Evolutionary conservation across 2,113 vertebrate species (phyloP).

Genomic region (Platichthys stellatus): DNA sequence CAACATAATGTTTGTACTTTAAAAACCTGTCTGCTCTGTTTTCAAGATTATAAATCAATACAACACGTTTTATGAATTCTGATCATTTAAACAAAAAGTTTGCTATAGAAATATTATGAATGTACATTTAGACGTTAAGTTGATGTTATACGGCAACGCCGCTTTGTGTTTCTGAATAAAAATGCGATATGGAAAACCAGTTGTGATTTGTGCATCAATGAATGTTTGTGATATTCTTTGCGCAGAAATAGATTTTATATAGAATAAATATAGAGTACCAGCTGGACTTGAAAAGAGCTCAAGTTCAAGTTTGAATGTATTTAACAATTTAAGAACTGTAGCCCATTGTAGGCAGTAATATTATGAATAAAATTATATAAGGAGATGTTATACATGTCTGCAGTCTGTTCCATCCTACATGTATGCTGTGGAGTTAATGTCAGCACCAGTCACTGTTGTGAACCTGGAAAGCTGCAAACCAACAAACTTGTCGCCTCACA

Average conservation of each 20-base stretch:
- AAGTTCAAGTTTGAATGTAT: neutral
- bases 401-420: no score
- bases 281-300: neutral
- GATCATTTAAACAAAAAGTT: conserved; percentile 11
- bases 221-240: neutral
- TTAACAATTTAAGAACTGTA: no score
- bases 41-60: neutral
- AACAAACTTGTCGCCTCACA: no score
- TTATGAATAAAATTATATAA: no score
- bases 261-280: no score
- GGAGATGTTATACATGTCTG: neutral
- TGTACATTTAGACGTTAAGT: conserved; percentile 61
- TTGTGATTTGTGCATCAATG: conserved; percentile 6
- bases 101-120: conserved; percentile 15
- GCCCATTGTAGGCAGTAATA: no score
- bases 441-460: no score
- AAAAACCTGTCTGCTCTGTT: conserved; percentile 22
- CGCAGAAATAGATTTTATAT: no score
- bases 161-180: conserved; percentile 70
- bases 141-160: conserved; percentile 39
- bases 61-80: neutral
- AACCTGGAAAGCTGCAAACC: no score
- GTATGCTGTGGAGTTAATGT: no score
- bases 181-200: conserved; percentile 39
- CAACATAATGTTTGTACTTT: conserved; percentile 53